phyloP scores from a whole-genome alignment of 2,113 vertebrate species.

The Gambusia holbrooki region DNA sequence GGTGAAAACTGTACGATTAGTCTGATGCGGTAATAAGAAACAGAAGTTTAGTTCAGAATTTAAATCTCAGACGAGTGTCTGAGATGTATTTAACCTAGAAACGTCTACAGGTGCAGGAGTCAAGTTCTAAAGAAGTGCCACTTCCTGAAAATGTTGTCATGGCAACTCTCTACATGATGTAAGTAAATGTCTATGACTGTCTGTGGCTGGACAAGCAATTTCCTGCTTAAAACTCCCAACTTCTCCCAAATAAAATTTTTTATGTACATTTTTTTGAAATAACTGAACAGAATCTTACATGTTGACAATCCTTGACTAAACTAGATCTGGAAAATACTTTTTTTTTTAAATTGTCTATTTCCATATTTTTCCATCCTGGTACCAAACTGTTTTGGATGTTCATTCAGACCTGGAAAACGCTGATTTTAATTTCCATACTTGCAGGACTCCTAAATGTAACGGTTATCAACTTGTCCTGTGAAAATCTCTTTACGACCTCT shows the following conservation, averaged over 20 bases:
- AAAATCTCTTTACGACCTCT: conserved; percentile 25
- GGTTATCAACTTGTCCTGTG: neutral
- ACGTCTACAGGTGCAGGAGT: too few species aligned
- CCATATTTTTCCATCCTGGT: too few species aligned
- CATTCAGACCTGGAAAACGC: too few species aligned
- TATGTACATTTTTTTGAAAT: neutral
- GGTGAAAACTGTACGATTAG: too few species aligned
- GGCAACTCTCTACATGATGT: neutral
- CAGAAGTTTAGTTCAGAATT: too few species aligned
- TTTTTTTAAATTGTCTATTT: too few species aligned
- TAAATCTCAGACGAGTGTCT: too few species aligned
- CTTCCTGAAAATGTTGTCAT: neutral
- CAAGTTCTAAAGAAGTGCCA: too few species aligned
- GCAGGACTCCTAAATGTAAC: neutral
- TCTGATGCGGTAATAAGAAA: too few species aligned
- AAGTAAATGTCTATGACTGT: neutral
- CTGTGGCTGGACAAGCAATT: neutral
- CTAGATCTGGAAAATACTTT: neutral
- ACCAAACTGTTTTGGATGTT: too few species aligned
- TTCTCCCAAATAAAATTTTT: neutral
- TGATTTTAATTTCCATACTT: too few species aligned
- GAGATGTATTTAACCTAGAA: too few species aligned
- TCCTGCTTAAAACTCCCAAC: neutral
- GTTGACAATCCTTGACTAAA: neutral
- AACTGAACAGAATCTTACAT: neutral